Conservation (phyloP, 2,888 invertebrate species). For the Acanthoscelides obtectus region DNA sequence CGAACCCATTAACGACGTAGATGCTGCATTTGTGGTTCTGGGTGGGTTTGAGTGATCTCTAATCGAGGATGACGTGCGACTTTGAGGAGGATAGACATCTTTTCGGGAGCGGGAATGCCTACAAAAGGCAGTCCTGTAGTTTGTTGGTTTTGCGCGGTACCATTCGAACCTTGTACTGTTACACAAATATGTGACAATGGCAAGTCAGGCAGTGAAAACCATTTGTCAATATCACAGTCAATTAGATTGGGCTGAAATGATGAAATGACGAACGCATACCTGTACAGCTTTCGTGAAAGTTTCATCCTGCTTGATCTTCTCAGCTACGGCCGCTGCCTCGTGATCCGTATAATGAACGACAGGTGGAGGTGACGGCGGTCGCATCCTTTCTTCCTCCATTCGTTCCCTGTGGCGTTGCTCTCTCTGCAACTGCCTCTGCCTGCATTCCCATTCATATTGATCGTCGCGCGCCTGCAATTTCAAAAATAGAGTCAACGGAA, state of each 20-base stretch:
- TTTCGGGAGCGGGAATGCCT: neutral
- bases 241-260: neutral
- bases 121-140: too few relatives aligned
- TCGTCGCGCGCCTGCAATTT: constrained; percentile 81
- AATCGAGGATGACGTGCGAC: too few relatives aligned
- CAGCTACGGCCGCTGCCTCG: constrained; percentile 68
- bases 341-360: constrained; percentile 82
- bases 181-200: neutral
- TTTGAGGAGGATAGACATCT: too few relatives aligned
- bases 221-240: neutral
- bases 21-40: too few relatives aligned
- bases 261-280: constrained; percentile 39
- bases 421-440: constrained; percentile 76
- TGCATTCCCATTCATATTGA: constrained; percentile 90
- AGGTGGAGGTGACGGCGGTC: constrained; percentile 79
- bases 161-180: neutral
- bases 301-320: constrained; percentile 83
- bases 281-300: constrained; percentile 80
- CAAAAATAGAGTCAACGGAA: too few relatives aligned
- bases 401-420: constrained; percentile 74
- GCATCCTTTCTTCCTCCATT: constrained; percentile 62
- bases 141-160: neutral
- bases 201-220: neutral
- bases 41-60: too few relatives aligned
- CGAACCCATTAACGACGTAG: too few relatives aligned